Conservation (phyloP, 2,797 vertebrate species). For the Paratrypauchen microcephalus region DNA sequence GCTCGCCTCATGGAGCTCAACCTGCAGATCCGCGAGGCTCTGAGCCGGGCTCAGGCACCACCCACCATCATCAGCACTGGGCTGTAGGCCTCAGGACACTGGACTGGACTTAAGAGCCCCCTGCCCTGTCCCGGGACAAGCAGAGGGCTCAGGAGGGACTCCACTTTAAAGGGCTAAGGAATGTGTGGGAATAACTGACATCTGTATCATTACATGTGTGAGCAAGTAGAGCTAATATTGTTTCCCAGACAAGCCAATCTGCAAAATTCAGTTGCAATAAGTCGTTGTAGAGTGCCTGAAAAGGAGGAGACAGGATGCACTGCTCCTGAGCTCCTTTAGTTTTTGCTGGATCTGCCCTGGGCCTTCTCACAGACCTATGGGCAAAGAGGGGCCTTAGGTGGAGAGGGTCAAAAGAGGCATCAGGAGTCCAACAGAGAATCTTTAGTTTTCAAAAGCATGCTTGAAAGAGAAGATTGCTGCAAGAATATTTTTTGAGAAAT, state of each 20-base stretch:
- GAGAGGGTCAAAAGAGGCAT: slow-evolving; percentile 37
- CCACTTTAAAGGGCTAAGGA: slow-evolving; percentile 80
- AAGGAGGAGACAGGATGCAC: slow-evolving; percentile 60
- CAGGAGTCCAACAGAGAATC: slow-evolving; percentile 58
- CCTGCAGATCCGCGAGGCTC: slow-evolving; percentile 92
- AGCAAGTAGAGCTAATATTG: slow-evolving; percentile 67
- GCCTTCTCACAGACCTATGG: slow-evolving; percentile 20
- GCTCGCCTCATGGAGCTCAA: slow-evolving; percentile 96
- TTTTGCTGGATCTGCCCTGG: slow-evolving; percentile 76
- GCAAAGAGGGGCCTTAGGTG: slow-evolving; percentile 29
- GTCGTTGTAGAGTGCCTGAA: slow-evolving; percentile 66
- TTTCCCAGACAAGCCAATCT: slow-evolving; percentile 74
- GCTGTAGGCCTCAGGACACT: slow-evolving; percentile 78
- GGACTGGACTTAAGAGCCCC: slow-evolving; percentile 30
- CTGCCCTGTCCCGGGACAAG: slow-evolving; percentile 41
- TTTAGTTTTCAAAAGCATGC: slow-evolving; percentile 87
- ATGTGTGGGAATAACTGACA: slow-evolving; percentile 75
- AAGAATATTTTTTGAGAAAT: slow-evolving; percentile 98
- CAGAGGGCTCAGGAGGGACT: slow-evolving; percentile 58
- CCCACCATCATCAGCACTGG: slow-evolving; percentile 82
- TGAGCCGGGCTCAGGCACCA: slow-evolving; percentile 84
- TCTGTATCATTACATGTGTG: slow-evolving; percentile 65
- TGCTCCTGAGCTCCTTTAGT: slow-evolving; percentile 5
- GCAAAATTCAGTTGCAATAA: slow-evolving; percentile 82
- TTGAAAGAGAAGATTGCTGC: slow-evolving; percentile 89